Percentiles rank a stretch among this genome's conserved stretches.
Evolutionary conservation across 1,140 invertebrate genomes (phyloP).

Genomic region (Eupristina koningsbergeri): DNA sequence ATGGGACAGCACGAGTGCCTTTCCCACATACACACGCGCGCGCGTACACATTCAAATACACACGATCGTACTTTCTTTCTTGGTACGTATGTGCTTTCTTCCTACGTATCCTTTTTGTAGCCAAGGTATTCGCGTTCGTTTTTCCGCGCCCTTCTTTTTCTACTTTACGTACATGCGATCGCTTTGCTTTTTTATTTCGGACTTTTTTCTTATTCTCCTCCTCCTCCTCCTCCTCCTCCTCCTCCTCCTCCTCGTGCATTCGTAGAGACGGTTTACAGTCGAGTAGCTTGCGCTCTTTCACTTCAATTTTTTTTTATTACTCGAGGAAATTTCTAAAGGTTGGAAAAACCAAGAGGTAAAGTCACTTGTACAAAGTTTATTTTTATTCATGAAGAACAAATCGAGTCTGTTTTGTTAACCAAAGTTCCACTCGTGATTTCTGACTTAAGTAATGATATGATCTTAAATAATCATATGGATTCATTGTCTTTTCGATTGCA

Average conservation of each 20-base stretch:
- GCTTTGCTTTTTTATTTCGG: not conserved
- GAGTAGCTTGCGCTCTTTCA: not conserved
- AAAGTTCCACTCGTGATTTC: not conserved
- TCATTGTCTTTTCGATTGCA: not conserved
- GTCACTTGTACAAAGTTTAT: not conserved
- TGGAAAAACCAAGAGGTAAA: not conserved
- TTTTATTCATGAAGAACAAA: slow-evolving; percentile 13
- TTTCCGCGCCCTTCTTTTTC: not conserved
- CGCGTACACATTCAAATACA: not conserved
- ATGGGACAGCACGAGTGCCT: slow-evolving; percentile 13
- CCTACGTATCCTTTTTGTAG: not conserved
- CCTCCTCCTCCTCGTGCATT: not conserved
- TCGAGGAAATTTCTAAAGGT: not conserved
- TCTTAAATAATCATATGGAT: not conserved
- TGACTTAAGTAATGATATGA: not conserved
- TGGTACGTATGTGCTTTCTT: not conserved
- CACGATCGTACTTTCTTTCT: not conserved
- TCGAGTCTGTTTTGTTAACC: slow-evolving; percentile 2
- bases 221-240: not conserved
- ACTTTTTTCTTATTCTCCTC: not conserved
- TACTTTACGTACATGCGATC: not conserved
- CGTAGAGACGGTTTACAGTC: not conserved
- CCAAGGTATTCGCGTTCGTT: not conserved
- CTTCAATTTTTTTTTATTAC: not conserved
- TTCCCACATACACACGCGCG: not conserved